Base-by-base conservation (phyloP, 2,888 invertebrate genomes). In the Dasysyrphus tricinctus region DNA sequence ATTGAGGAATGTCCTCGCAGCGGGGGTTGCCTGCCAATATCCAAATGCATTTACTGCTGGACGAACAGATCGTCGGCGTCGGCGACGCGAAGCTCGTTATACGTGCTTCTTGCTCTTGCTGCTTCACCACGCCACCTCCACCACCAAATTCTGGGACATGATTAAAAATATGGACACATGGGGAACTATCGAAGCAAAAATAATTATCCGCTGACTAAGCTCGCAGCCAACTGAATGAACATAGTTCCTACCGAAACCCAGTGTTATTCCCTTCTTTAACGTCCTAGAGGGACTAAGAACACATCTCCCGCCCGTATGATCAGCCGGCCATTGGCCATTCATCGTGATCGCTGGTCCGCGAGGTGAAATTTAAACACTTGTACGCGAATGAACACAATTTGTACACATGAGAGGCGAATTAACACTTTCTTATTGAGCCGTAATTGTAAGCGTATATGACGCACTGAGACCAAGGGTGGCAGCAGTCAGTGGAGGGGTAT, bases 401-500 rank as follows among this genome's bases (percentile, higher is more conserved):
- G 86, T 86, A 86, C 86, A 86, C 82, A 86, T 86, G 86, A 86
- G 82, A 82, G 75, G 79, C 86, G 86, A 86, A 86, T 86, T 86
- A 86, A 86, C 86, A 86, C 86, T 86, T 86, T 86, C 86, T 82
- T 86, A 86, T 86, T 86, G 86, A 86, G 86, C 86, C 86, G 86
- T 86, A 86, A 82, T 86, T 86, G 86, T 78, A 75, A 77, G 73
- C 69, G 63, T 59, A 65, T 75, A 49, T 56, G 75, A 83, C 67
- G 73, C 67, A 81, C 69, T 65, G 47, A 67, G 75, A 8, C 63
- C 56, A 16, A 49, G 12, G 39, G 16, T 59, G 34, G 51, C 37
- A 54, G n/a, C 24, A 24, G 70, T 14, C n/a, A 3, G 16, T 1
- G 16, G 19, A 24, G 61, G 19, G 39, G 19, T 6, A 8, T 12